Evolutionary conservation across 2,888 invertebrate genomes (phyloP), one percentile per base, ranked within the genome.

Genomic region (Neria commutata): DNA sequence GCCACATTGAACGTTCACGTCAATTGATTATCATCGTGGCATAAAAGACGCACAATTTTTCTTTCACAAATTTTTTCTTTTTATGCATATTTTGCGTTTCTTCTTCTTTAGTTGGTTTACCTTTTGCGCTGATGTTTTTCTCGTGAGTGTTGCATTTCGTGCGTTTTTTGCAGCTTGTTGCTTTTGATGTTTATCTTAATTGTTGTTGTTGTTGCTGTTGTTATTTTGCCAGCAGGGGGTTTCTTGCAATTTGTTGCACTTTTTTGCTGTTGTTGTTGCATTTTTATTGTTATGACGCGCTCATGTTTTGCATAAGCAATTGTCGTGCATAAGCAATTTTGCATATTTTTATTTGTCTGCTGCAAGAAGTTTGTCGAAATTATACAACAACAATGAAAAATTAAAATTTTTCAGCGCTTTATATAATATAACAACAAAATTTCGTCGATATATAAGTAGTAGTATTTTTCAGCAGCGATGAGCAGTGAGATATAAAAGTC

Each of bases 1-100:
- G 64, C 64, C 61, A 64, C 64, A 64, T 64, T 64, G 58, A 64
- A 58, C 61, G 58, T 59, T 59, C 65, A 65, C 65, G 65, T 56
- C 66, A 66, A 66, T 66, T 66, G 65, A 63, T 66, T 66, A 66
- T 65, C 65, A 51, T 33, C 33, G 40, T n/a, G 14, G 37, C 37
- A 14, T 42, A 42, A 42, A 42, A 42, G 42, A 42, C 42, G 42
- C 42, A 42, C 42, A 3, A 37, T n/a, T n/a, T 8, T n/a, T 6
- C 37, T 37, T 37, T 37, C n/a, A n/a, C n/a, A 4, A 37, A 14
- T 37, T 11, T 37, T 8, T 11, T 37, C n/a, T 4, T 37, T 37
- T 4, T 37, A 14, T 8, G 37, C 29, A 11, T 29, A 3, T 42
- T 17, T 42, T 42, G 17, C 17, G 17, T 4, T 42, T 21, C 5